phyloP scores from a whole-genome alignment of 2,888 invertebrate species.

The Diadegma fenestrale region DNA sequence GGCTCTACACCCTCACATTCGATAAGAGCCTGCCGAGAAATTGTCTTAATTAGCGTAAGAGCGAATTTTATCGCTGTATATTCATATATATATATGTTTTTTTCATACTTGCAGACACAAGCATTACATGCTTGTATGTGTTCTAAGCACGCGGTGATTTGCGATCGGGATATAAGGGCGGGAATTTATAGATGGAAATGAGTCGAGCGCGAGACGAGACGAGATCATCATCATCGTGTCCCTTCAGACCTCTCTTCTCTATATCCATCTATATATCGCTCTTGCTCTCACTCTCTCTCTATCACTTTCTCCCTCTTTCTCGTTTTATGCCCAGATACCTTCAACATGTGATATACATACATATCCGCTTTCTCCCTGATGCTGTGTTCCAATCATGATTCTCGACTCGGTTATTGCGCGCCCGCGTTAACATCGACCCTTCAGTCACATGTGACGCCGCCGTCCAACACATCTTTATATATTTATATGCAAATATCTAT shows the following conservation, averaged over 20 bases:
- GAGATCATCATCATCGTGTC: conserved; percentile 59
- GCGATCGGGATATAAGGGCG: conserved; percentile 46
- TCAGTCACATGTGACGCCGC: conserved; percentile 53
- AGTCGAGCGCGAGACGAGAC: conserved; percentile 65
- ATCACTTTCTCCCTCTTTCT: conserved; percentile 32
- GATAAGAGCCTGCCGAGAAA: conserved; percentile 78
- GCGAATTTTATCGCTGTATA: conserved; percentile 52
- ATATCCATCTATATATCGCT: conserved; percentile 8
- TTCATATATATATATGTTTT: not conserved
- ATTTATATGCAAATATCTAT: conserved; percentile 15
- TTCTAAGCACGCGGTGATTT: conserved; percentile 41
- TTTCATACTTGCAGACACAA: not conserved
- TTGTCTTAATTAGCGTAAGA: conserved; percentile 80
- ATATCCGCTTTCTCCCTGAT: conserved; percentile 39
- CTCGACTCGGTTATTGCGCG: conserved; percentile 66
- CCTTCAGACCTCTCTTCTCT: conserved; percentile 48
- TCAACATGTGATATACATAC: conserved; percentile 17
- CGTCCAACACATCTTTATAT: conserved; percentile 38
- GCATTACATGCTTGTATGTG: not conserved
- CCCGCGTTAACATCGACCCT: conserved; percentile 66
- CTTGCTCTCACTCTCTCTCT: conserved; percentile 25
- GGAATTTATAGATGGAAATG: conserved; percentile 66
- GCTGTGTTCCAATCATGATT: conserved; percentile 64
- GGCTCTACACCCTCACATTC: conserved; percentile 34
- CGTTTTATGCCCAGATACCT: conserved; percentile 37